phyloP scores from a whole-genome alignment of 2,113 vertebrate species.

The Macaca mulatta region DNA sequence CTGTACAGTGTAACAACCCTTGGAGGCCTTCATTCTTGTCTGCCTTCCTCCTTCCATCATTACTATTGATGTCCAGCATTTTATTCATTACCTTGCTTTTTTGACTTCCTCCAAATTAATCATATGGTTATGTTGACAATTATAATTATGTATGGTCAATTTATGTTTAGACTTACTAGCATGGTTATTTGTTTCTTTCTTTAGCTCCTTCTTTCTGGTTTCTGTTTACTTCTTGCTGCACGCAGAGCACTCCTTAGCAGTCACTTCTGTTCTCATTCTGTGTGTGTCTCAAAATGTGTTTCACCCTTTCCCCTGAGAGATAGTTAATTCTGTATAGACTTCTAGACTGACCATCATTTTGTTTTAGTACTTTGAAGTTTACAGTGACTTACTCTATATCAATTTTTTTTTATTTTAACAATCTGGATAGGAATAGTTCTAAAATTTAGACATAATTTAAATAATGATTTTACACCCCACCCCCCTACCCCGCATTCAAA shows the following conservation, averaged over 20 bases:
- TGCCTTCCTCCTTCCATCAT: background rate
- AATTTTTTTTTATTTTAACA: background rate
- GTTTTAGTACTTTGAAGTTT: background rate
- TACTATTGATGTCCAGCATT: background rate
- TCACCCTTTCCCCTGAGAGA: background rate
- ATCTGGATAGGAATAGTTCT: constrained; percentile 9
- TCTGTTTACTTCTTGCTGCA: background rate
- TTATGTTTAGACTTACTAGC: background rate
- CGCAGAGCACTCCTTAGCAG: background rate
- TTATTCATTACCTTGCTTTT: background rate
- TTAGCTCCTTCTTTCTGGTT: background rate
- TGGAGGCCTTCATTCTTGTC: background rate
- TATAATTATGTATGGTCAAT: background rate
- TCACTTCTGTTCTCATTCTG: background rate
- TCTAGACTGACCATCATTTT: background rate
- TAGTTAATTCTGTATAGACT: background rate
- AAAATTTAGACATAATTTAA: background rate
- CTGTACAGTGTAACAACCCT: background rate
- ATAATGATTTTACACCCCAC: background rate
- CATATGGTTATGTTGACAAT: background rate
- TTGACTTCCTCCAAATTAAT: background rate
- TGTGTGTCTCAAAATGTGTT: background rate
- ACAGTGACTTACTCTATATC: background rate
- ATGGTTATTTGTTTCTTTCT: background rate
- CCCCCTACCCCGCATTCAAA: background rate